Percentiles rank a stretch among this genome's conserved stretches.
Evolutionary conservation across 2,797 vertebrate genomes (phyloP).

Genomic region (Hozukius guyotensis): DNA sequence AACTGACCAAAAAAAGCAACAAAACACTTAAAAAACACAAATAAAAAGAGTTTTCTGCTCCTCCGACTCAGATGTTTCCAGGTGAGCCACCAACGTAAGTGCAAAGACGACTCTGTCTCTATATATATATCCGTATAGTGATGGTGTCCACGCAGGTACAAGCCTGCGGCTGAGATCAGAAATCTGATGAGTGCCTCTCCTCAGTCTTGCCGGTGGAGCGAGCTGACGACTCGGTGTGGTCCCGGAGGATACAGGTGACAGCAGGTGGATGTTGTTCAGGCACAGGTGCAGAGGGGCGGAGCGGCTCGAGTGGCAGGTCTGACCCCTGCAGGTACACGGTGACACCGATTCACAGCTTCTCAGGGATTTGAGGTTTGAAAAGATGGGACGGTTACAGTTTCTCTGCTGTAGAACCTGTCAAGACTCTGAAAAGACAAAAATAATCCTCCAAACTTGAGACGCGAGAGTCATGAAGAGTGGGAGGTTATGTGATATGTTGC

Average conservation of each 20-base stretch:
- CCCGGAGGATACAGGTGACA: conserved; percentile 16
- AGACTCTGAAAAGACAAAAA: neutral
- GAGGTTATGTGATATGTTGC: neutral
- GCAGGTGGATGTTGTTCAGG: conserved; percentile 23
- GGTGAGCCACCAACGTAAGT: neutral
- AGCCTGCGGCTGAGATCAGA: neutral
- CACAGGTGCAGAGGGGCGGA: neutral
- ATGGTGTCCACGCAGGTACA: neutral
- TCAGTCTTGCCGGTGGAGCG: neutral
- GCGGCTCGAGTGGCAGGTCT: conserved; percentile 14
- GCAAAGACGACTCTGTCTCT: neutral
- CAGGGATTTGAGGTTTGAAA: neutral
- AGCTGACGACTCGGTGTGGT: conserved; percentile 54
- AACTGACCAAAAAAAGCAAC: neutral
- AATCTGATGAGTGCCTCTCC: conserved; percentile 9
- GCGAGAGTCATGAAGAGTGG: neutral
- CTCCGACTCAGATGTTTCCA: neutral
- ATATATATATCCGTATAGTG: neutral
- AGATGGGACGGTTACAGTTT: neutral
- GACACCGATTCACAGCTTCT: conserved; percentile 26
- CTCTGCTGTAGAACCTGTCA: neutral
- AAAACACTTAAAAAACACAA: neutral
- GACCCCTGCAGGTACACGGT: conserved; percentile 48
- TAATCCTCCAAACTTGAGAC: neutral
- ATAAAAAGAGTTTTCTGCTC: too few relatives aligned